Evolutionary conservation across 2,888 invertebrate genomes (phyloP).

Genomic region (Xestia ashworthii): DNA sequence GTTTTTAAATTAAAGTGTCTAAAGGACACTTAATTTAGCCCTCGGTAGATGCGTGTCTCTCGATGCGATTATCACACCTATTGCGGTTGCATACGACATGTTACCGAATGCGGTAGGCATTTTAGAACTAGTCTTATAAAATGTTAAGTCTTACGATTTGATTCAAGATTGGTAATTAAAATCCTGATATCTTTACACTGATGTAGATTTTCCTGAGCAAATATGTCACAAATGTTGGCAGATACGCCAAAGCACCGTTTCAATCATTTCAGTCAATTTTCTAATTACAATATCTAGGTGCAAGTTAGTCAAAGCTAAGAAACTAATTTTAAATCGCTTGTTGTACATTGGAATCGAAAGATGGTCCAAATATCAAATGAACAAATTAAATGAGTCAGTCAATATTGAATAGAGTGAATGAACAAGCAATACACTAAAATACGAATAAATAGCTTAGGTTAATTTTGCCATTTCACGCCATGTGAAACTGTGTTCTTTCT

Average conservation of each 20-base stretch:
- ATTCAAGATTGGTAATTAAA: slow-evolving; percentile 8
- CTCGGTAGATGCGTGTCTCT: slow-evolving; percentile 4
- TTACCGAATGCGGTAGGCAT: slow-evolving; percentile 48
- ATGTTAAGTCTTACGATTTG: slow-evolving; percentile 18
- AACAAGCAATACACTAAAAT: slow-evolving; percentile 30
- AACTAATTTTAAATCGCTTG: slow-evolving; percentile 22
- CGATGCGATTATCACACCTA: slow-evolving; percentile 25
- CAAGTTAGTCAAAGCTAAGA: slow-evolving; percentile 15
- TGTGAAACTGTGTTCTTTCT: background rate
- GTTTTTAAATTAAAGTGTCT: slow-evolving; percentile 21
- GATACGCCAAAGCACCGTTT: slow-evolving; percentile 15
- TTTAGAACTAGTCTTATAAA: slow-evolving; percentile 45
- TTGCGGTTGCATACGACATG: slow-evolving; percentile 26
- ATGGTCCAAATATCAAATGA: slow-evolving; percentile 29
- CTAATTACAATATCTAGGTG: slow-evolving; percentile 14
- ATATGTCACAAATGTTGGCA: slow-evolving; percentile 28
- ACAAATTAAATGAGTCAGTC: slow-evolving; percentile 32
- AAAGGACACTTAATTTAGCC: background rate
- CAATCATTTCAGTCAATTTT: slow-evolving; percentile 12
- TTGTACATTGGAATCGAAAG: slow-evolving; percentile 1
- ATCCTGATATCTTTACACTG: slow-evolving; percentile 27
- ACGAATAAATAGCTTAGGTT: background rate
- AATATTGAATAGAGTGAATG: slow-evolving; percentile 25
- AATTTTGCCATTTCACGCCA: background rate
- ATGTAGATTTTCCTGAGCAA: slow-evolving; percentile 28